Evolutionary conservation across 2,113 vertebrate genomes (phyloP).

Genomic region (Orthonyx spaldingii): DNA sequence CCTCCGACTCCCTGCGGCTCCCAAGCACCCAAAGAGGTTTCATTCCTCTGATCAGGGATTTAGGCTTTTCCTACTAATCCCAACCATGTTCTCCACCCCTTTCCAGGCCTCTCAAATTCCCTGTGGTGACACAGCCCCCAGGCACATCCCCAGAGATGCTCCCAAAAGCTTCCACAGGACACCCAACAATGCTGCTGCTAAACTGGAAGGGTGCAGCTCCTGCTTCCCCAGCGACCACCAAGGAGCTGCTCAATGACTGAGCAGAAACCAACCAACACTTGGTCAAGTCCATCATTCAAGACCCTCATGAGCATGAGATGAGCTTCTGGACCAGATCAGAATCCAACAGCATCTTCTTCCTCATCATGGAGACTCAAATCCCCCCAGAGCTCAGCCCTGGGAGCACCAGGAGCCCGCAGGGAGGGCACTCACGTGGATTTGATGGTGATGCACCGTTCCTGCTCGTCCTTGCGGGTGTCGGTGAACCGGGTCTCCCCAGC

Average conservation of each 20-base stretch:
- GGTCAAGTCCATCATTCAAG: background rate
- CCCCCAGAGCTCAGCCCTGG: fast-evolving
- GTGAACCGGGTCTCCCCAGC: constrained; percentile 95
- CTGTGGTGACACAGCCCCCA: fast-evolving
- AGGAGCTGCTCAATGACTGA: fast-evolving
- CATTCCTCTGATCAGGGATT: fast-evolving
- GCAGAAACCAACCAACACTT: background rate
- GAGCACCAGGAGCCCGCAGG: fast-evolving
- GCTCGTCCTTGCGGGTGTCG: constrained; percentile 93
- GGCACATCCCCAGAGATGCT: fast-evolving
- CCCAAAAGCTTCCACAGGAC: background rate
- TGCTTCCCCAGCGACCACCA: fast-evolving
- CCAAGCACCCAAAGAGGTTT: fast-evolving
- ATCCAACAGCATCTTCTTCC: fast-evolving
- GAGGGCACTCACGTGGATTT: constrained; percentile 88
- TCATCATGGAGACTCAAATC: fast-evolving
- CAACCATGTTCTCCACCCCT: background rate
- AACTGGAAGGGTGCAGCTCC: background rate
- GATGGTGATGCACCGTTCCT: constrained; percentile 96
- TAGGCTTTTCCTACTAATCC: background rate
- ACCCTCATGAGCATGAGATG: fast-evolving
- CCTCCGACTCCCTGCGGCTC: fast-evolving
- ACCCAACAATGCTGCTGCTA: background rate
- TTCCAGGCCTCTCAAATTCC: background rate
- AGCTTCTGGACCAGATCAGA: background rate